phyloP scores from a whole-genome alignment of 2,113 vertebrate species.

The Boleophthalmus pectinirostris region DNA sequence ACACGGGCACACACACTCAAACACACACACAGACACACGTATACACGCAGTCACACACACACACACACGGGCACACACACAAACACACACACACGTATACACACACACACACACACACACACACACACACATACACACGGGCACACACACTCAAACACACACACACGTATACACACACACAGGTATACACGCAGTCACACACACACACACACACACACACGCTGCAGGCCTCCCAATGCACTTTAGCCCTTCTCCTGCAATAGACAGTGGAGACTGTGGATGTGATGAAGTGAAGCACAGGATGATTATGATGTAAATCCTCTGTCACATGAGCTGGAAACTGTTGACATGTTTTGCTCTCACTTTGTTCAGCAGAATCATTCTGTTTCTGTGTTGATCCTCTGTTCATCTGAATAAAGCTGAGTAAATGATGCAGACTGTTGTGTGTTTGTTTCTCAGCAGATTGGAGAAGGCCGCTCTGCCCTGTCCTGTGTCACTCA shows the following conservation, averaged over 20 bases:
- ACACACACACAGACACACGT: constrained; percentile 19
- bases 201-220: constrained; percentile 19
- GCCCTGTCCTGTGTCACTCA: not conserved
- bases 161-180: constrained; percentile 19
- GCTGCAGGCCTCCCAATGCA: constrained; percentile 53
- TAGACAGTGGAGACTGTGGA: constrained; percentile 50
- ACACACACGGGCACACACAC: too few species aligned
- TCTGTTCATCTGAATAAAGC: constrained; percentile 65
- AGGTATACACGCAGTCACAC: too few species aligned
- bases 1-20: constrained; percentile 18
- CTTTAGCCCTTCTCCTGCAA: constrained; percentile 62
- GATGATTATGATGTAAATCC: constrained; percentile 19
- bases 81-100: too few species aligned
- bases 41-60: too few species aligned
- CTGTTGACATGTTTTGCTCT: constrained; percentile 44
- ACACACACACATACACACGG: constrained; percentile 20
- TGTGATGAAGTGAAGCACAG: constrained; percentile 40
- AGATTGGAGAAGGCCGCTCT: not conserved
- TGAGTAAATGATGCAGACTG: constrained; percentile 38
- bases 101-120: constrained; percentile 19
- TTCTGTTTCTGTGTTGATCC: constrained; percentile 54
- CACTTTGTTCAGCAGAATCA: constrained; percentile 38
- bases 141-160: constrained; percentile 17
- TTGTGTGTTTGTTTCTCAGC: constrained; percentile 1
- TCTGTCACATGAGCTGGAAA: constrained; percentile 8